A percentile compares a stretch with the other conserved stretches of the same genome.
These are phyloP conservation scores for Chrysodeixis includens DNA, from an alignment of 2,888 invertebrate genomes.

Conservation along the genomic window DNA sequence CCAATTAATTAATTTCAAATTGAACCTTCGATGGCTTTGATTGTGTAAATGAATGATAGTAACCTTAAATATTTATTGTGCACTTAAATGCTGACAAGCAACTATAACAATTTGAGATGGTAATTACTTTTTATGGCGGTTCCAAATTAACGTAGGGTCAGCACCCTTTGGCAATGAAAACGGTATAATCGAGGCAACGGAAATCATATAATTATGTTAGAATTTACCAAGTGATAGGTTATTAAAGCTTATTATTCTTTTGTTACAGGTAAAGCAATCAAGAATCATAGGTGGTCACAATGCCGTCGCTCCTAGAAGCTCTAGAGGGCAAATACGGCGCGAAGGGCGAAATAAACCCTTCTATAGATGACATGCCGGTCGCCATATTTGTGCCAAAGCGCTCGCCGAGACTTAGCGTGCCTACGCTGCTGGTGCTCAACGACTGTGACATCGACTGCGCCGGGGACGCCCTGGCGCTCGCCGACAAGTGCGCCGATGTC, in stretches of 20 bases:
- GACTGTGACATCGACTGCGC: conserved; percentile 97
- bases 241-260: conserved; percentile 30
- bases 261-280: conserved; percentile 62
- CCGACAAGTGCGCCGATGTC: conserved; percentile 96
- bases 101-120: not conserved
- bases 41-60: conserved; percentile 43
- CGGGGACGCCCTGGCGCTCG: conserved; percentile 94
- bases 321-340: conserved; percentile 95
- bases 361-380: conserved; percentile 91
- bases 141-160: not conserved
- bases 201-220: not conserved
- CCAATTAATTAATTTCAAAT: conserved; percentile 65
- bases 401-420: conserved; percentile 93
- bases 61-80: conserved; percentile 20
- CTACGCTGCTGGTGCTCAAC: conserved; percentile 95
- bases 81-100: not conserved
- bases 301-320: conserved; percentile 97
- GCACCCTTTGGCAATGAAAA: not conserved
- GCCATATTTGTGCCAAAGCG: conserved; percentile 96
- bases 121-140: not conserved
- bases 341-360: conserved; percentile 90
- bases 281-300: conserved; percentile 73
- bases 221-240: not conserved
- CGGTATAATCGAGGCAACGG: not conserved
- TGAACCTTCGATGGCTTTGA: conserved; percentile 56